phyloP scores from a whole-genome alignment of 2,797 vertebrate species.

The Acanthopagrus latus region DNA sequence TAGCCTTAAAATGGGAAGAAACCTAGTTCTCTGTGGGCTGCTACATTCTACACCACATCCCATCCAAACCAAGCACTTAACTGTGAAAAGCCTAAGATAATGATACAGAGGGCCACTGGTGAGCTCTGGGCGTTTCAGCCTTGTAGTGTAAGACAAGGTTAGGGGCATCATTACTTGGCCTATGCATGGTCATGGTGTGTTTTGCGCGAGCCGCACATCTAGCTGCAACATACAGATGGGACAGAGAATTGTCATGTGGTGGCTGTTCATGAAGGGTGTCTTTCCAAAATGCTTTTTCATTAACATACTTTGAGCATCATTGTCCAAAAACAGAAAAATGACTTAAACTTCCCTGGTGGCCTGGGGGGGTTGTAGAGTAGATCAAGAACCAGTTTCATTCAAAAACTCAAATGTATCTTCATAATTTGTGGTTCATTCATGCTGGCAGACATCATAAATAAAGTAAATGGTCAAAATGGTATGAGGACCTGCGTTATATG shows the following conservation, averaged over 20 bases:
- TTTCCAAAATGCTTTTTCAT: conserved; percentile 6
- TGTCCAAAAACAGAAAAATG: neutral
- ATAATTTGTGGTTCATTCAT: neutral
- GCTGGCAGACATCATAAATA: neutral
- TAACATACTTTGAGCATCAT: neutral
- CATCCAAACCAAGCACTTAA: conserved; percentile 77
- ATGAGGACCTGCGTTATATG: neutral
- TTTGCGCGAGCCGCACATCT: conserved; percentile 29
- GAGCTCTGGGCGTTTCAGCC: conserved; percentile 47
- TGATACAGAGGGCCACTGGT: conserved; percentile 61
- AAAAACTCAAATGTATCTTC: neutral
- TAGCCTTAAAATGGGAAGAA: conserved; percentile 65
- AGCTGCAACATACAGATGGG: conserved; percentile 30
- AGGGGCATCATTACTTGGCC: conserved; percentile 52
- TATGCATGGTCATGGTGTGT: conserved; percentile 14
- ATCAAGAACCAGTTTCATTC: neutral
- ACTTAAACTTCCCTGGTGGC: neutral
- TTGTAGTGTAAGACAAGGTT: conserved; percentile 50
- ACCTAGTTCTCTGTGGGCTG: conserved; percentile 74
- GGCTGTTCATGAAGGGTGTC: neutral
- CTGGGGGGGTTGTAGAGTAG: neutral
- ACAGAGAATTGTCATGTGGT: neutral
- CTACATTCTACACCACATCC: conserved; percentile 82
- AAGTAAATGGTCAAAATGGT: neutral
- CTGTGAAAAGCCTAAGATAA: conserved; percentile 81